phyloP scores from a whole-genome alignment of 2,888 invertebrate species.

The Nemurella pictetii region DNA sequence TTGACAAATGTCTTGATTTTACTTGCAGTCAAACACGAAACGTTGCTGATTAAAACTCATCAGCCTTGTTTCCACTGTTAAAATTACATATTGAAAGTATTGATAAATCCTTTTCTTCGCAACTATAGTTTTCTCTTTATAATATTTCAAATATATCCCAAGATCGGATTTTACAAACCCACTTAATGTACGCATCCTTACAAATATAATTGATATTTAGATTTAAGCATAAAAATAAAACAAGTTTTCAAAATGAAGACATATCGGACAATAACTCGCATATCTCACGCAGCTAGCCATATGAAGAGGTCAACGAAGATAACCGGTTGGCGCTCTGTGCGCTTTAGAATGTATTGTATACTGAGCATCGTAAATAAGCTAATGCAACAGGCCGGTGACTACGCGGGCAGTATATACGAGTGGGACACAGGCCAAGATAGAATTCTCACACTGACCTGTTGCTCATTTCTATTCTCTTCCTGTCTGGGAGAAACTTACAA shows the following conservation, averaged over 20 bases:
- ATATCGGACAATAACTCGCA: too few species aligned
- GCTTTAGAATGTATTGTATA: neutral
- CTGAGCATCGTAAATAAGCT: too few species aligned
- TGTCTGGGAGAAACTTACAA: neutral
- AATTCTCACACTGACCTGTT: neutral
- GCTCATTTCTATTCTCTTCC: neutral
- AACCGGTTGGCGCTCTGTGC: neutral
- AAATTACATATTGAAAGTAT: neutral
- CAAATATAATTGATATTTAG: too few species aligned
- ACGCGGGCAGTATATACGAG: neutral
- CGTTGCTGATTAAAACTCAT: constrained; percentile 2
- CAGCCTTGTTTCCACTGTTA: constrained; percentile 12
- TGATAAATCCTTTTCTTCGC: too few species aligned
- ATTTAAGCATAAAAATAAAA: too few species aligned
- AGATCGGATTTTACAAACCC: too few species aligned
- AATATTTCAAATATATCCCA: too few species aligned
- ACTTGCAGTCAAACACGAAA: constrained; percentile 1
- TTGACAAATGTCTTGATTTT: constrained; percentile 10
- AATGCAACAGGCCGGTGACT: neutral
- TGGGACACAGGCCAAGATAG: neutral
- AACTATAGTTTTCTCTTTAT: too few species aligned
- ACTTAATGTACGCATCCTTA: too few species aligned
- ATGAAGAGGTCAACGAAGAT: too few species aligned
- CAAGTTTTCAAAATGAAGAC: too few species aligned
- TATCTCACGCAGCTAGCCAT: too few species aligned